These are phyloP conservation scores for Embiotoca jacksoni DNA, from an alignment of 2,113 vertebrate species.

Conservation along the genomic window DNA sequence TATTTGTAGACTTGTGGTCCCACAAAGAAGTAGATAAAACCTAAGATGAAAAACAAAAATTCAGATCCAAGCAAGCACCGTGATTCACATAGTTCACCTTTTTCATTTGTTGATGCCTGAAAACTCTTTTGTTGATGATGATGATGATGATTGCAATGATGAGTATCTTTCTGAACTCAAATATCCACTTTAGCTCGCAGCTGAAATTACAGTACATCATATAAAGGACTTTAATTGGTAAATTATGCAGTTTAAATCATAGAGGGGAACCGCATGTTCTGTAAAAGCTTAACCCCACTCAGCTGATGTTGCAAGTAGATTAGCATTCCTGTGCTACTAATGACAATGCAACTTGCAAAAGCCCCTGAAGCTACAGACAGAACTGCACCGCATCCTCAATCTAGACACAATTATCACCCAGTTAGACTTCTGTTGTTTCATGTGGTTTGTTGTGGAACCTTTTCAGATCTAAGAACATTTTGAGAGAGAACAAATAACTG, in stretches of 20 bases:
- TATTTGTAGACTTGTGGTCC: slow-evolving; percentile 80
- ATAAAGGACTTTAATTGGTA: slow-evolving; percentile 21
- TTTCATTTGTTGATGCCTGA: neutral
- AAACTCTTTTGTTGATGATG: neutral
- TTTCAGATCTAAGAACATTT: neutral
- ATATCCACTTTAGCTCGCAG: slow-evolving; percentile 20
- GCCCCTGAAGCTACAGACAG: slow-evolving; percentile 18
- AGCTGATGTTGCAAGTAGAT: slow-evolving; percentile 25
- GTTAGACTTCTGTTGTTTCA: neutral
- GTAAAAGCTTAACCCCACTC: slow-evolving; percentile 17
- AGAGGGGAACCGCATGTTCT: slow-evolving; percentile 22
- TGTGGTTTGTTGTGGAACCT: neutral
- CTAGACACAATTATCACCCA: neutral
- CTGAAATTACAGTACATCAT: slow-evolving; percentile 32
- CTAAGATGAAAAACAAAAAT: slow-evolving; percentile 54
- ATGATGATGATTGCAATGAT: slow-evolving; percentile 21
- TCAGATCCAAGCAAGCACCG: neutral
- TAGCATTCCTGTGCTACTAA: slow-evolving; percentile 48
- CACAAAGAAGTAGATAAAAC: slow-evolving; percentile 83
- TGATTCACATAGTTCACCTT: slow-evolving; percentile 11
- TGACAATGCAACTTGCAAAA: slow-evolving; percentile 19
- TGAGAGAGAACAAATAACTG: neutral
- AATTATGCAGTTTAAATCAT: slow-evolving; percentile 55
- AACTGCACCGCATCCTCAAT: neutral
- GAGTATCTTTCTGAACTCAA: slow-evolving; percentile 32